Percentiles rank a stretch among this genome's conserved stretches.
phyloP scores from a whole-genome alignment of 2,113 vertebrate species.

The Neoarius graeffei region DNA sequence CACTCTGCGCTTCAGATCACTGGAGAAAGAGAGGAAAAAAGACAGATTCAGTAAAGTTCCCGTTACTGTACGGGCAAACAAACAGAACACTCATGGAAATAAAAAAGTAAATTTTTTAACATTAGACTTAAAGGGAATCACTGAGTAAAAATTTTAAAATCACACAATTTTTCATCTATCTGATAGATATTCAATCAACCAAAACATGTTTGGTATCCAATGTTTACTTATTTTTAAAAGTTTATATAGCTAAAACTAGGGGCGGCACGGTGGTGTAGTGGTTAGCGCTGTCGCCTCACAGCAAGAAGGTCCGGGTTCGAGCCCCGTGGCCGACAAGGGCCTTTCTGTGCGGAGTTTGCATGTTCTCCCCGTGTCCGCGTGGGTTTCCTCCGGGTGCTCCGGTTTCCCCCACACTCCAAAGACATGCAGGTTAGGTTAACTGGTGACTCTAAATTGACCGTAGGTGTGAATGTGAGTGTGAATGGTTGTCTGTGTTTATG shows the following conservation, averaged over 20 bases:
- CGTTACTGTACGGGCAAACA: not conserved
- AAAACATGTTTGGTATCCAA: not conserved
- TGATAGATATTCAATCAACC: not conserved
- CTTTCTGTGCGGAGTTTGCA: too few species aligned
- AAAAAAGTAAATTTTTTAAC: not conserved
- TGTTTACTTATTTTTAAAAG: not conserved
- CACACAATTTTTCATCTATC: not conserved
- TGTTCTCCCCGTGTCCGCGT: too few species aligned
- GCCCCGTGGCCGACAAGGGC: too few species aligned
- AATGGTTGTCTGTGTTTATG: too few species aligned
- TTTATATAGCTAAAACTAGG: not conserved
- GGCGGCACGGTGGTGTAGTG: too few species aligned
- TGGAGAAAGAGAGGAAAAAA: slow-evolving; percentile 56
- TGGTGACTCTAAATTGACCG: too few species aligned
- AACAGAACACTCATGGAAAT: not conserved
- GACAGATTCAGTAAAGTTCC: slow-evolving; percentile 4
- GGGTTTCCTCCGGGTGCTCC: too few species aligned
- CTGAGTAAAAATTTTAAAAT: not conserved
- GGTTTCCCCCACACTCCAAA: too few species aligned
- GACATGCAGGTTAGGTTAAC: too few species aligned
- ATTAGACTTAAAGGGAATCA: not conserved
- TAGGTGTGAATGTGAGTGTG: too few species aligned
- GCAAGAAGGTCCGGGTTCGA: too few species aligned
- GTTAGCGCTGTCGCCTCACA: too few species aligned
- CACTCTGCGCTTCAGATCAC: slow-evolving; percentile 93